Percentiles rank a stretch among this genome's conserved stretches.
Evolutionary conservation across 2,888 invertebrate species (phyloP).

Genomic region (Oscheius sp.): DNA sequence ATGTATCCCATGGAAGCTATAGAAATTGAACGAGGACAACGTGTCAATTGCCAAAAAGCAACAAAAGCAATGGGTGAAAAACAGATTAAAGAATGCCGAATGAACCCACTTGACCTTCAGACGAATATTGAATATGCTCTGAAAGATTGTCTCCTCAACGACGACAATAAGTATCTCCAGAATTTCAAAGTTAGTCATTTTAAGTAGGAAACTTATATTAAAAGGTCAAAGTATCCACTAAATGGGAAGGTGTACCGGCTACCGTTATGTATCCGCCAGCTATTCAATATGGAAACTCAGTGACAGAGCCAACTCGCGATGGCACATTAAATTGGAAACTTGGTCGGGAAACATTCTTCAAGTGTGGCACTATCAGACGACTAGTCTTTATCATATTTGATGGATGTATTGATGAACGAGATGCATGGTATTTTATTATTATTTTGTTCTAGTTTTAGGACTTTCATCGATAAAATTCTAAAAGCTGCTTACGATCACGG

Average conservation of each 20-base stretch:
- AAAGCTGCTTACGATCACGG: background rate
- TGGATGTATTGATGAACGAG: background rate
- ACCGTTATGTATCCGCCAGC: conserved; percentile 10
- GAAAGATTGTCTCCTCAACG: conserved; percentile 12
- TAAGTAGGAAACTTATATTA: background rate
- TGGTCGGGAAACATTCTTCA: background rate
- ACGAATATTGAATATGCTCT: conserved; percentile 29
- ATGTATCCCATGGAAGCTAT: conserved; percentile 34
- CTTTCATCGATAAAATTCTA: background rate
- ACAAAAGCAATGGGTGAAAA: conserved; percentile 8
- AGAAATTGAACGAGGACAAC: conserved; percentile 31
- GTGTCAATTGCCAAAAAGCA: conserved; percentile 31
- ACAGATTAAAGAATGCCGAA: conserved; percentile 35
- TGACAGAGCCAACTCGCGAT: conserved; percentile 9
- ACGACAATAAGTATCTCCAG: conserved; percentile 16
- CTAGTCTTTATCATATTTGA: conserved; percentile 24
- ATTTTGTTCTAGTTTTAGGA: background rate
- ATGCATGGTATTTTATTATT: background rate
- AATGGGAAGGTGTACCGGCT: background rate
- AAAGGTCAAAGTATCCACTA: background rate
- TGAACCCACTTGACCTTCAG: conserved; percentile 29
- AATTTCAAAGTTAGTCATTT: conserved; percentile 16
- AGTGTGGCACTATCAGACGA: background rate
- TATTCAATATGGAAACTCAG: conserved; percentile 3
- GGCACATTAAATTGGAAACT: conserved; percentile 10